Evolutionary conservation across 37 sponge, comb jelly and placozoan species (phyloP).

Genomic region (Bolinopsis microptera): DNA sequence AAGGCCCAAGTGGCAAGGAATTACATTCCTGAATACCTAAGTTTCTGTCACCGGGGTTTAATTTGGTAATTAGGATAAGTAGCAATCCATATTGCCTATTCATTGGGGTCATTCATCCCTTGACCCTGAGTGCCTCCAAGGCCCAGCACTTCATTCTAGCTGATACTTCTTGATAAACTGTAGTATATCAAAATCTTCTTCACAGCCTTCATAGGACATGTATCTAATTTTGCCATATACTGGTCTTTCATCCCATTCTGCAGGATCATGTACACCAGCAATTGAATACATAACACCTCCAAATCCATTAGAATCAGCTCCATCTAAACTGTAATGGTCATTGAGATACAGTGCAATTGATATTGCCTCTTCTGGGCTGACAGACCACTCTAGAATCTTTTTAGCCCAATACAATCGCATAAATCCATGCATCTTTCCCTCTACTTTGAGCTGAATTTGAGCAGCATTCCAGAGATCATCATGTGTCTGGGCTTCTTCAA

Average conservation of each 20-base stretch:
- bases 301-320: constrained; percentile 75
- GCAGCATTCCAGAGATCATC: constrained; percentile 75
- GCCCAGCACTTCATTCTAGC: too few species aligned
- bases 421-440: constrained; percentile 81
- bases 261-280: constrained; percentile 37
- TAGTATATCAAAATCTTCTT: background rate
- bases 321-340: constrained; percentile 75
- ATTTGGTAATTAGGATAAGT: too few species aligned
- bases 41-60: too few species aligned
- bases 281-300: constrained; percentile 68
- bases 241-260: background rate
- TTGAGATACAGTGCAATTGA: constrained; percentile 71
- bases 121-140: too few species aligned
- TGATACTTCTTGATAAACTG: background rate
- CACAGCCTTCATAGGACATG: constrained; percentile 12
- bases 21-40: too few species aligned
- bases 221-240: constrained; percentile 34
- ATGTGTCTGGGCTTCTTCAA: constrained; percentile 67
- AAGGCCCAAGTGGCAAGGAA: too few species aligned
- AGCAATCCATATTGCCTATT: too few species aligned
- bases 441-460: constrained; percentile 71
- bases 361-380: constrained; percentile 68
- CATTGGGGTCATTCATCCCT: too few species aligned
- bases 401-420: constrained; percentile 81
- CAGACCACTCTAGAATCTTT: constrained; percentile 79